Evolutionary conservation across 2,797 vertebrate genomes (phyloP).

Genomic region (Platyrinchus mystaceus): DNA sequence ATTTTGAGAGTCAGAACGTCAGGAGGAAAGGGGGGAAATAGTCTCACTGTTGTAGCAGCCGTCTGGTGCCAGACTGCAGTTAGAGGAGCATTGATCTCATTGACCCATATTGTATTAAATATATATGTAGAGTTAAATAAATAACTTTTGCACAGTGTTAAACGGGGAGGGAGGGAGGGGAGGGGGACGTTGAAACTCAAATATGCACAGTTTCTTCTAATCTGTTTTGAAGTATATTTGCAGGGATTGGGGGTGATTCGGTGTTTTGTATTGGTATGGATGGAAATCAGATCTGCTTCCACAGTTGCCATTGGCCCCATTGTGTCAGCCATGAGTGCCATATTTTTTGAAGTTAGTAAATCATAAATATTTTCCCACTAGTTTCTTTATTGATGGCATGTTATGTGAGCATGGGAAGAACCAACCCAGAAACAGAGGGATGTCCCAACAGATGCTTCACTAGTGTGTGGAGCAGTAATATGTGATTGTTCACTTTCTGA

Average conservation of each 20-base stretch:
- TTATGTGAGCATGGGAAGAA: not conserved
- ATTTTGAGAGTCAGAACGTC: not conserved
- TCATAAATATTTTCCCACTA: not conserved
- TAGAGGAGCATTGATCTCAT: slow-evolving; percentile 1
- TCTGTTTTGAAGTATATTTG: slow-evolving; percentile 62
- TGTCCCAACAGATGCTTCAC: not conserved
- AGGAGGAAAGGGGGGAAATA: not conserved
- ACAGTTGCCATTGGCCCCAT: slow-evolving; percentile 36
- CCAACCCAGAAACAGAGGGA: not conserved
- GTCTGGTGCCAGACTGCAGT: not conserved
- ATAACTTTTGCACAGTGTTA: slow-evolving; percentile 66
- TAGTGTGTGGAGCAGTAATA: not conserved
- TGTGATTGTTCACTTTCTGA: not conserved
- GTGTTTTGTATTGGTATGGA: slow-evolving; percentile 46
- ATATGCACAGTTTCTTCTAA: slow-evolving; percentile 66
- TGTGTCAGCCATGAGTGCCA: slow-evolving; percentile 14
- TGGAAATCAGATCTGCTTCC: slow-evolving; percentile 45
- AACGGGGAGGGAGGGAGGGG: not conserved
- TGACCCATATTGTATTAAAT: slow-evolving; percentile 17
- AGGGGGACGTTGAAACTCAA: not conserved
- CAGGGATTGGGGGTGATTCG: slow-evolving; percentile 63
- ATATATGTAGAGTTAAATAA: slow-evolving; percentile 27
- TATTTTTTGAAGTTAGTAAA: not conserved
- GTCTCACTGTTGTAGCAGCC: not conserved
- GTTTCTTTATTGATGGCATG: not conserved